Percentiles rank a stretch among this genome's conserved stretches.
These are phyloP conservation scores for Todiramphus chloris DNA, from an alignment of 2,113 vertebrate genomes.

Conservation along the genomic window DNA sequence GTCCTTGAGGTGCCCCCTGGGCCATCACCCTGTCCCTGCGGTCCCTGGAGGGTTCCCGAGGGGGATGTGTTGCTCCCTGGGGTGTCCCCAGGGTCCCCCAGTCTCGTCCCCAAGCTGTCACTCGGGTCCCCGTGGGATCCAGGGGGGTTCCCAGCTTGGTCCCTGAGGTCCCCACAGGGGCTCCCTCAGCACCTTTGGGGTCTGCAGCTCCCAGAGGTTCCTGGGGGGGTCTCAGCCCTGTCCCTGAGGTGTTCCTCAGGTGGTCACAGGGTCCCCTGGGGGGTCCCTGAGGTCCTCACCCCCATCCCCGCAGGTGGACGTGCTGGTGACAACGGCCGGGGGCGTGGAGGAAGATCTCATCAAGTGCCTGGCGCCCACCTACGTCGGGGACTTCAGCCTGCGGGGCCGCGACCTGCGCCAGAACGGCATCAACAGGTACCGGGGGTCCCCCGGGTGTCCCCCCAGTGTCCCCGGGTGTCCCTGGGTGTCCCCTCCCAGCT, in stretches of 20 bases:
- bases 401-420: constrained; percentile 86
- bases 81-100: not conserved
- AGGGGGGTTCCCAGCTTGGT: not conserved
- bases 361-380: constrained; percentile 91
- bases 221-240: too few species aligned
- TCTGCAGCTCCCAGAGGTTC: not conserved
- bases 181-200: too few species aligned
- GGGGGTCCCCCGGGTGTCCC: too few species aligned
- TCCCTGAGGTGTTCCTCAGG: not conserved
- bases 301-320: constrained; percentile 83
- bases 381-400: constrained; percentile 89
- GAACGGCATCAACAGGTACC: constrained; percentile 89
- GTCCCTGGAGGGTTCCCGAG: too few species aligned
- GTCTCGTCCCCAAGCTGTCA: not conserved
- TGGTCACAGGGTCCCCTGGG: not conserved
- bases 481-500: not conserved
- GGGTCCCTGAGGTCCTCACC: not conserved
- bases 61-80: fast-evolving
- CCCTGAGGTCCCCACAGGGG: too few species aligned
- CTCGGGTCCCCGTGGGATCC: not conserved
- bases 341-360: constrained; percentile 94
- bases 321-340: constrained; percentile 92
- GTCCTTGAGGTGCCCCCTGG: not conserved
- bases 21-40: too few species aligned
- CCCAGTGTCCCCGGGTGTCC: too few species aligned